These are phyloP conservation scores for Paraescarpia echinospica DNA, from an alignment of 1,140 invertebrate species.

Conservation along the genomic window DNA sequence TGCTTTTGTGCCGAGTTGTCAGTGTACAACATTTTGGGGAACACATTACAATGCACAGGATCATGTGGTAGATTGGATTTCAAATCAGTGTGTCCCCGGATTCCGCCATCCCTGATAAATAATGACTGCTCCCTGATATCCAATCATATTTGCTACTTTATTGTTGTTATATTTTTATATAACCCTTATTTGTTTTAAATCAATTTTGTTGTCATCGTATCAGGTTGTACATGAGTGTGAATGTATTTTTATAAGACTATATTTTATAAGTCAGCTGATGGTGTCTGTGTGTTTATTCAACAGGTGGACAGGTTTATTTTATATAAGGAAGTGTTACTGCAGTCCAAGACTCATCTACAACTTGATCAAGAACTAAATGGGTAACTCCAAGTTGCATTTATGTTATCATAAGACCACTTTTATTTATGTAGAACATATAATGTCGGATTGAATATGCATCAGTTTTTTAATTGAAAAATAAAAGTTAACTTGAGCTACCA, in stretches of 20 bases:
- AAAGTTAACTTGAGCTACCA: not conserved
- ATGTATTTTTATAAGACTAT: not conserved
- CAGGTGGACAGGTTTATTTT: not conserved
- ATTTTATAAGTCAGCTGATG: not conserved
- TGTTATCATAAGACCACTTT: not conserved
- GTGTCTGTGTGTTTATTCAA: not conserved
- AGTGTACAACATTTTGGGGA: no score
- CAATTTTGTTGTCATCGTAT: not conserved
- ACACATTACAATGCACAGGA: no score
- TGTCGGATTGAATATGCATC: not conserved
- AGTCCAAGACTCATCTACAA: not conserved
- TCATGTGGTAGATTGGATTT: no score
- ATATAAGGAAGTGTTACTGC: not conserved
- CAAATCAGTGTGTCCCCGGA: no score
- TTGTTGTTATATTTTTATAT: not conserved
- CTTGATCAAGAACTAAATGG: not conserved
- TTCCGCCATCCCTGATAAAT: no score
- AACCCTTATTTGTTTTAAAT: not conserved
- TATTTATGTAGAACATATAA: not conserved
- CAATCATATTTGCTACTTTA: not conserved
- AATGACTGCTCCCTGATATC: not conserved
- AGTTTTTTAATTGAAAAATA: not conserved
- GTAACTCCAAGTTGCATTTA: slow-evolving; percentile 1
- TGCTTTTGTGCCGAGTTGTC: no score
- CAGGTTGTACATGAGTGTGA: not conserved